Conservation (phyloP, 2,113 vertebrate species). For the Ptyas mucosa region DNA sequence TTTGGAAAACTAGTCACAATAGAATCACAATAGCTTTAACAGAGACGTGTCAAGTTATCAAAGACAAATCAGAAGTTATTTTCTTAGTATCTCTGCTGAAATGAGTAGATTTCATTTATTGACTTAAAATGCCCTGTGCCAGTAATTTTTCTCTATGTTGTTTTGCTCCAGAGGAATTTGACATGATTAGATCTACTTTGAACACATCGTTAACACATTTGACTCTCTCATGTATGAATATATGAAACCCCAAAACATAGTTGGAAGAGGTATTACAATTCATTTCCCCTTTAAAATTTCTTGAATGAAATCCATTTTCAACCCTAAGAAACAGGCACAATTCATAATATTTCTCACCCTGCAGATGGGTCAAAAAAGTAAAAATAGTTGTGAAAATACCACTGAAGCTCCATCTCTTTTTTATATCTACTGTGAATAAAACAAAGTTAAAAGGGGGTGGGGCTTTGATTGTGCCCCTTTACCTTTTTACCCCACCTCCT, state of each 20-base stretch:
- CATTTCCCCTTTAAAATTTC: background rate
- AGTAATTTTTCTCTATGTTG: constrained; percentile 54
- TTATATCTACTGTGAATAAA: background rate
- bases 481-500: background rate
- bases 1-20: constrained; percentile 62
- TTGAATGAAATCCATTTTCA: background rate
- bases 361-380: background rate
- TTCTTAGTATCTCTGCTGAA: constrained; percentile 50
- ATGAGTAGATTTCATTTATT: constrained; percentile 61
- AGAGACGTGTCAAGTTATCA: constrained; percentile 65
- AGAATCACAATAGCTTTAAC: constrained; percentile 57
- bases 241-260: background rate
- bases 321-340: background rate
- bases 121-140: constrained; percentile 52
- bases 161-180: constrained; percentile 54
- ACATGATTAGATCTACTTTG: constrained; percentile 51
- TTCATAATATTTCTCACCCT: background rate
- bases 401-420: background rate
- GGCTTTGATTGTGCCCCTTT: background rate
- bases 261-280: background rate
- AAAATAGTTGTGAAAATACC: background rate
- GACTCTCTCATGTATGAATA: constrained; percentile 24
- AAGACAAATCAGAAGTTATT: constrained; percentile 62
- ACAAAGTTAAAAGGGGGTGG: background rate
- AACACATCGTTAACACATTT: constrained; percentile 35